These are phyloP conservation scores for Xylocopa sonorina DNA, from an alignment of 1,140 invertebrate species.

Conservation along the genomic window DNA sequence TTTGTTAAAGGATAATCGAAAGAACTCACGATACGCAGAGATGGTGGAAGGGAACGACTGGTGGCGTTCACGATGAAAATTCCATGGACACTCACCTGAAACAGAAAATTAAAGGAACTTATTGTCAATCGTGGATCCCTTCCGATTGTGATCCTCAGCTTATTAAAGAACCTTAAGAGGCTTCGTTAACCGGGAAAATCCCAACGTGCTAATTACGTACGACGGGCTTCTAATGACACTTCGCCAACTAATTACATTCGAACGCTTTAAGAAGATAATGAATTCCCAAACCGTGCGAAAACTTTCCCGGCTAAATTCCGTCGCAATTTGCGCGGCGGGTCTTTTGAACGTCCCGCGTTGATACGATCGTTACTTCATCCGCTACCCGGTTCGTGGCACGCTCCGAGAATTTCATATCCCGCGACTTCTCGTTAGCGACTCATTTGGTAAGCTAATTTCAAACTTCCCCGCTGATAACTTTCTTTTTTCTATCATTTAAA, in stretches of 20 bases:
- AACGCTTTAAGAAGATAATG: constrained; percentile 32
- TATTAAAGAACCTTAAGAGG: constrained; percentile 29
- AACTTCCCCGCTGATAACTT: no score
- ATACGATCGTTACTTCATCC: not conserved
- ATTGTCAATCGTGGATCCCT: constrained; percentile 8
- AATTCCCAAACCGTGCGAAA: constrained; percentile 25
- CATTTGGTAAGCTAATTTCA: no score
- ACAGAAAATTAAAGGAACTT: constrained; percentile 30
- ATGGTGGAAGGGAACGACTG: no score
- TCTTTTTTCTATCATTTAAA: no score
- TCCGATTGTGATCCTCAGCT: not conserved
- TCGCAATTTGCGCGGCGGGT: not conserved
- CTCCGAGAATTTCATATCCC: not conserved
- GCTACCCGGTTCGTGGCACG: not conserved
- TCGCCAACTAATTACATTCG: constrained; percentile 35
- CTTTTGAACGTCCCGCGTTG: not conserved
- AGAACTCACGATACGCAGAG: constrained; percentile 2
- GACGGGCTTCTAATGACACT: constrained; percentile 16
- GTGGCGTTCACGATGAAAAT: not conserved
- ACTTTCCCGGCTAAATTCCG: constrained; percentile 9
- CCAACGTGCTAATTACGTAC: constrained; percentile 34
- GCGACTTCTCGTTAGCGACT: not conserved
- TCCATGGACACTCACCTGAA: constrained; percentile 30
- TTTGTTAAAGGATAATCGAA: not conserved
- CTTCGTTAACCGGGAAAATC: constrained; percentile 35